Conservation (phyloP, 2,888 invertebrate species). For the Stegana nigrithorax region DNA sequence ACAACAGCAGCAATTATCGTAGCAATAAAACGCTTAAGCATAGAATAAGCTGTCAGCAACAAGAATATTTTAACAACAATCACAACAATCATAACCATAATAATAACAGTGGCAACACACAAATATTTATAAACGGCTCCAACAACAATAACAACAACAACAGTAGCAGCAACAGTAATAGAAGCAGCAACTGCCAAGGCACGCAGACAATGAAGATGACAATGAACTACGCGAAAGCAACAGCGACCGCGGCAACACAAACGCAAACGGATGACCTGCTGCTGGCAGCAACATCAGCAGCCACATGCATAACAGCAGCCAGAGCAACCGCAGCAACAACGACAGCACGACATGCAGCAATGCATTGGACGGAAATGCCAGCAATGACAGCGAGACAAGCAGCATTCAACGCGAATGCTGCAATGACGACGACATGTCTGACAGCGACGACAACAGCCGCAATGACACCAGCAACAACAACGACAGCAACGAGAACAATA, state of each 20-base stretch:
- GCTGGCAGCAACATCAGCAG: constrained; percentile 28
- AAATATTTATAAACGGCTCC: constrained; percentile 23
- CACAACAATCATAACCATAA: constrained; percentile 32
- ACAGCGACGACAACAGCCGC: constrained; percentile 27
- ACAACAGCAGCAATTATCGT: not conserved
- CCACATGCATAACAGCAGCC: constrained; percentile 35
- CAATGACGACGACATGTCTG: not conserved
- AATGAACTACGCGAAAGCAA: no score
- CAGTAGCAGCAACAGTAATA: constrained; percentile 31
- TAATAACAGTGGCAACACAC: constrained; percentile 31
- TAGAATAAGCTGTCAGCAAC: constrained; percentile 18
- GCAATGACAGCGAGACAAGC: constrained; percentile 26
- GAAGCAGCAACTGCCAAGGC: constrained; percentile 39
- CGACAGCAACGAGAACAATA: constrained; percentile 35
- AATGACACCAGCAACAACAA: constrained; percentile 15
- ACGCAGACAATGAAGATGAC: constrained; percentile 36
- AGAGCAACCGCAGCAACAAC: constrained; percentile 35
- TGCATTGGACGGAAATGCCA: constrained; percentile 36
- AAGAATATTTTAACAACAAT: constrained; percentile 34
- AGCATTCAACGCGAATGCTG: constrained; percentile 12
- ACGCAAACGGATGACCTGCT: constrained; percentile 65
- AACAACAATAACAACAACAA: constrained; percentile 29
- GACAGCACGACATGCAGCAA: constrained; percentile 21
- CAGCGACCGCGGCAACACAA: constrained; percentile 63
- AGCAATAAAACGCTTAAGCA: not conserved